phyloP scores from a whole-genome alignment of 2,888 invertebrate species.

The Leistus spinibarbis region DNA sequence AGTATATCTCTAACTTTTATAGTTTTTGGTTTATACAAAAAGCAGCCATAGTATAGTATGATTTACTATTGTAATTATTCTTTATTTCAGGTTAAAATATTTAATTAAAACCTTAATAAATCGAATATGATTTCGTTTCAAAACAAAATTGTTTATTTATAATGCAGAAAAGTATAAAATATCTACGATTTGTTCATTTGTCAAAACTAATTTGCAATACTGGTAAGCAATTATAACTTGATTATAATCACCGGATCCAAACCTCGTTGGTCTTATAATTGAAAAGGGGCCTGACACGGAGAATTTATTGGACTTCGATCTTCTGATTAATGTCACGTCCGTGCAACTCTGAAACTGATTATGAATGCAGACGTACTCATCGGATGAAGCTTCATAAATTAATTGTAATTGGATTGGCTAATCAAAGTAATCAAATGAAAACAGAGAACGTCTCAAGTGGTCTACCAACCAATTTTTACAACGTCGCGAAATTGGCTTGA shows the following conservation, averaged over 20 bases:
- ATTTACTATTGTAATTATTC: too few species aligned
- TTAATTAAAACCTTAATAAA: too few species aligned
- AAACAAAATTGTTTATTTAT: too few species aligned
- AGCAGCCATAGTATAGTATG: too few species aligned
- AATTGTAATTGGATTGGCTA: background rate
- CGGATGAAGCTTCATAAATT: background rate
- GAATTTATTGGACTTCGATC: background rate
- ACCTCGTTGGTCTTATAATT: background rate
- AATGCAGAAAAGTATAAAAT: background rate
- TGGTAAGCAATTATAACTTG: background rate
- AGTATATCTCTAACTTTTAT: too few species aligned
- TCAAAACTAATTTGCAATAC: background rate
- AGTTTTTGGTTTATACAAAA: too few species aligned
- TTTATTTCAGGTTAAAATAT: too few species aligned
- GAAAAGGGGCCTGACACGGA: background rate
- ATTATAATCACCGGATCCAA: background rate
- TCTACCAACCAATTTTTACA: background rate
- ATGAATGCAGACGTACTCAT: background rate
- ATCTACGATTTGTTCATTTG: background rate
- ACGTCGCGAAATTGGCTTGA: background rate
- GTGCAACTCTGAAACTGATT: background rate
- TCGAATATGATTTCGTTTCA: too few species aligned
- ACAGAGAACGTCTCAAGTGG: background rate
- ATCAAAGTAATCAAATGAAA: background rate
- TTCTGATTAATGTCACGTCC: background rate